Conservation (phyloP, 2,888 invertebrate genomes). For the Anarsia innoxiella region DNA sequence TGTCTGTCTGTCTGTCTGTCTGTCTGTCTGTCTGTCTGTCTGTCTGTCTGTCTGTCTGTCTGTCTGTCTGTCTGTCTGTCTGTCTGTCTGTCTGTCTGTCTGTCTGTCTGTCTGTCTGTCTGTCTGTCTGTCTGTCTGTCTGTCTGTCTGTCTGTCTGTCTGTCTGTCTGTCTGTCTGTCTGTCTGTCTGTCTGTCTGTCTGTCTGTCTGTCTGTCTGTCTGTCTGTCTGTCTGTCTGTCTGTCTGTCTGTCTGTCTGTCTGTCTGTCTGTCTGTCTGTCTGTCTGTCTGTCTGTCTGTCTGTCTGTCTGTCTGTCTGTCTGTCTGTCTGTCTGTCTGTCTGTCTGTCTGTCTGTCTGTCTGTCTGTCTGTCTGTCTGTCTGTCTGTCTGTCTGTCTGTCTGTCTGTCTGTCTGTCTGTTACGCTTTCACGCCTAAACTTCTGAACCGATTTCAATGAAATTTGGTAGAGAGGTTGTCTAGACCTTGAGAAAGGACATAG, state of each 20-base stretch:
- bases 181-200: slow-evolving; percentile 4
- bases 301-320: slow-evolving; percentile 1
- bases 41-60: slow-evolving; percentile 2
- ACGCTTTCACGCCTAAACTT: too few relatives aligned
- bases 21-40: slow-evolving; percentile 2
- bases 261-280: slow-evolving; percentile 1
- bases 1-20: slow-evolving; percentile 2
- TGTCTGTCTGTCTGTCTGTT: slow-evolving; percentile 7
- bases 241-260: background rate
- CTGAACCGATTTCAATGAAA: too few relatives aligned
- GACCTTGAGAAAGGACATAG: too few relatives aligned
- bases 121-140: slow-evolving; percentile 3
- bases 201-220: slow-evolving; percentile 5
- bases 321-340: slow-evolving; percentile 1
- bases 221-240: slow-evolving; percentile 1
- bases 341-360: slow-evolving; percentile 1
- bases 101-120: slow-evolving; percentile 4
- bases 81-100: slow-evolving; percentile 3
- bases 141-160: slow-evolving; percentile 4
- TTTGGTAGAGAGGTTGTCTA: too few relatives aligned
- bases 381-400: slow-evolving; percentile 2
- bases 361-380: slow-evolving; percentile 1
- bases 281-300: slow-evolving; percentile 1
- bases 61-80: slow-evolving; percentile 2
- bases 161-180: slow-evolving; percentile 3